Evolutionary conservation across 1,140 invertebrate species (phyloP), one percentile per base, ranked within the genome.

Genomic region (Euura lappo): DNA sequence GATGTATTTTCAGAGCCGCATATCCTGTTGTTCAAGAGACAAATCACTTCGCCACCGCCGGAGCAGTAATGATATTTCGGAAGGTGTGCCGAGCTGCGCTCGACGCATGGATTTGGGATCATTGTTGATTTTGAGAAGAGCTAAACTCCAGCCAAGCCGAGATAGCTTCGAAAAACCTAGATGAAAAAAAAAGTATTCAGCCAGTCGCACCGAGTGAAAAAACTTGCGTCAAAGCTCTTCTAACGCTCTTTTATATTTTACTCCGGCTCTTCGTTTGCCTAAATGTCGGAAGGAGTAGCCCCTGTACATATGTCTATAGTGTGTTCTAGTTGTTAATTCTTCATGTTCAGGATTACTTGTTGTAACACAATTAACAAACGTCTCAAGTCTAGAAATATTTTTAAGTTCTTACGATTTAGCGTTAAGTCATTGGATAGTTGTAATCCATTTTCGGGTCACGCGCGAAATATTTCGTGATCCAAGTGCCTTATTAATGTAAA

Each of bases 21-120:
- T 78, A 91, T 93, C 77, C 80, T 93, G 70, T 84, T 93, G 68
- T 93, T 93, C 80, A 90, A 91, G 83, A 86, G 92, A 80, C 90
- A 91, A 84, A 91, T 89, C 75, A 91, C 89, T 44, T 85, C 85
- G 45, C 87, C 88, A 70, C 88, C 85, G 44, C 78, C 85, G 71
- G 87, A 90, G 45, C 81, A 83, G 78, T 79, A 80, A 82, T 79
- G 71, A 69, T 79, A 75, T 68, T 75, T 13, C 66, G 71, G 11
- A 42, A 75, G 73, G 75, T 71, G 75, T 81, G 84, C 77, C 82
- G 79, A 83, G 82, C 82, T 84, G 71, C 74, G 77, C 76, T 83
- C 81, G 81, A 78, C 72, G 78, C 71, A 68, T 51, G 13, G 28
- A 73, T 65, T 60, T 73, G 71, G 73, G 76, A 78, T 79, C 79